phyloP scores from a whole-genome alignment of 2,888 invertebrate genomes.

The Lasioglossum zephyrum region DNA sequence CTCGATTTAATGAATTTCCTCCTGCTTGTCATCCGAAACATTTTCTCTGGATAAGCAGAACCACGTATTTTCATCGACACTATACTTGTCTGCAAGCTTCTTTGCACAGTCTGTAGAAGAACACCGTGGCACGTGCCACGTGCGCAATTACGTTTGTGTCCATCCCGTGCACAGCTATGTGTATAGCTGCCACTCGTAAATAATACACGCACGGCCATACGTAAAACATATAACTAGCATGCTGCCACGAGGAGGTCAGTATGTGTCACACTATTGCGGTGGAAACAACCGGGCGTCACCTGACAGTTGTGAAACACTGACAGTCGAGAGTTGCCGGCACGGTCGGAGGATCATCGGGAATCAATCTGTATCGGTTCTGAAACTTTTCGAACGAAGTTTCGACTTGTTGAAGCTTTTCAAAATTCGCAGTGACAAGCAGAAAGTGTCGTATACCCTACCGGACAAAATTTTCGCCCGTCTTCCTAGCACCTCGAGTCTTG shows the following conservation, averaged over 20 bases:
- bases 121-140: conserved; percentile 7
- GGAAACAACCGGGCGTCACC: conserved; percentile 44
- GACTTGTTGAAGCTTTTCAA: background rate
- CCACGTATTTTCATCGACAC: background rate
- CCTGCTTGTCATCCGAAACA: background rate
- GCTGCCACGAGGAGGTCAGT: conserved; percentile 64
- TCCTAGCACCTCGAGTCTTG: background rate
- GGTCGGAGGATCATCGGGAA: background rate
- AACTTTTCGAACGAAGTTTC: background rate
- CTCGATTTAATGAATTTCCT: background rate
- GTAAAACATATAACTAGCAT: conserved; percentile 62
- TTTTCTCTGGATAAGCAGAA: background rate
- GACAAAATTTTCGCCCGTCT: background rate
- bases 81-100: background rate
- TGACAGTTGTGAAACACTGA: conserved; percentile 22
- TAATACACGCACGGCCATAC: conserved; percentile 61
- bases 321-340: background rate
- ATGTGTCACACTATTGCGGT: conserved; percentile 59
- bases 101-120: conserved; percentile 11
- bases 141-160: conserved; percentile 21
- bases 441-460: background rate
- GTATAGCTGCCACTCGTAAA: conserved; percentile 45
- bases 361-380: background rate
- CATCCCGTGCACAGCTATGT: conserved; percentile 18
- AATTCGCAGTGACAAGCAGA: background rate